Base-by-base conservation (phyloP, 53 echinoderm and acorn worm species). In the Arbacia lixula region DNA sequence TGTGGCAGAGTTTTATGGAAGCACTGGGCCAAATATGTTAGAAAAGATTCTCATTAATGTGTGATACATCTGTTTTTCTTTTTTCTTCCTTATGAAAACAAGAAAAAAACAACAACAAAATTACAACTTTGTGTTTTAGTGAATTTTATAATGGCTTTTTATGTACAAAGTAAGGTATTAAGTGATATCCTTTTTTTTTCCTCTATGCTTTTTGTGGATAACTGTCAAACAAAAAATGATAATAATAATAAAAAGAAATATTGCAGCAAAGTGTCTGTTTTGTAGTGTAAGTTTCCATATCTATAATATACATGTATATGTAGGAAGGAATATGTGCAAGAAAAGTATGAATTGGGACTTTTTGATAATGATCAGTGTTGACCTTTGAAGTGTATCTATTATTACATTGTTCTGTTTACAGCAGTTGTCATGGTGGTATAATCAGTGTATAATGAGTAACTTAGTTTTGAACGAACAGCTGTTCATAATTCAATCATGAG, bases 111-210 rank as follows among this genome's bases (percentile, higher is more conserved):
- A 6, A 66, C 36, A 66, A 66, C 38, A 36, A 36, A 66, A 11
- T 35, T 21, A 69, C 43, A 43, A 69, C 14, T 14, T 37, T 38
- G 77, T 77, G 77, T 77, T 77, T 74, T 57, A 77, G 77, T 77
- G 77, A 27, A 77, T 77, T 77, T 77, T 77, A 77, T 77, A 77
- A 77, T 77, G 56, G 77, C 77, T 77, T 77, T 77, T 77, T 77
- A 77, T 77, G 77, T 77, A 77, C 77, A 77, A 77, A 77, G 60
- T 41, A 41, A 39, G 37, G 34, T 58, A 36, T 36, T 77, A 26
- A 74, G 49, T 50, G 49, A 71, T 52, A 43, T 42, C 29, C 14
- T 39, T 26, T 42, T 51, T 74, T 52, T 74, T 49, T 53, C 53
- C 20, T 74, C 33, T 74, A 53, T 53, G 50, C 53, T 74, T 32